These are phyloP conservation scores for Laupala kohalensis DNA, from an alignment of 1,140 invertebrate species.

Conservation along the genomic window DNA sequence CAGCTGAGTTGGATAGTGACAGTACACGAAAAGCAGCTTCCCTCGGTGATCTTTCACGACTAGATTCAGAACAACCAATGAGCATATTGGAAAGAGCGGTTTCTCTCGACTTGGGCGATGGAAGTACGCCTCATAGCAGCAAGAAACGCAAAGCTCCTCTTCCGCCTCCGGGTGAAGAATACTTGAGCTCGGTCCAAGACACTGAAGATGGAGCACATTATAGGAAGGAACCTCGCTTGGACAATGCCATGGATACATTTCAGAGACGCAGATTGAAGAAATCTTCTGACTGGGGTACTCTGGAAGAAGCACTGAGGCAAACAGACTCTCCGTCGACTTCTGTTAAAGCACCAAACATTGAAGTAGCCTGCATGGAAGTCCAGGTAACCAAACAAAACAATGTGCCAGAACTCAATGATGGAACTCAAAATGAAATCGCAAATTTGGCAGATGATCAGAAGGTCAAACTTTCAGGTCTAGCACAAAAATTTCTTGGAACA, in stretches of 20 bases:
- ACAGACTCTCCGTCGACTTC: slow-evolving; percentile 11
- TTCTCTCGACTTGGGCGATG: slow-evolving; percentile 63
- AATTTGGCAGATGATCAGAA: not conserved
- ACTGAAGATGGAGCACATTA: slow-evolving; percentile 23
- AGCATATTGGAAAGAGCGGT: slow-evolving; percentile 62
- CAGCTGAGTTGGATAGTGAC: slow-evolving; percentile 36
- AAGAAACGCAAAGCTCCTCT: slow-evolving; percentile 52
- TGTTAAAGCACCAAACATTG: not conserved
- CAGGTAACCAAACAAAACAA: not conserved
- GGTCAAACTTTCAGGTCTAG: not conserved
- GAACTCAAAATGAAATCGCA: not conserved
- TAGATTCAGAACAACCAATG: slow-evolving; percentile 38
- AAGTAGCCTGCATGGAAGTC: not conserved
- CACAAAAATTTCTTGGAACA: not conserved
- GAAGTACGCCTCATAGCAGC: slow-evolving; percentile 40
- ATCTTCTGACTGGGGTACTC: slow-evolving; percentile 57
- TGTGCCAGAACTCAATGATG: not conserved
- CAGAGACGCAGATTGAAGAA: slow-evolving; percentile 53
- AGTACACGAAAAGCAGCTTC: slow-evolving; percentile 64
- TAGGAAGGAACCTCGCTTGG: slow-evolving; percentile 44
- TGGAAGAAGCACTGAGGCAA: slow-evolving; percentile 55
- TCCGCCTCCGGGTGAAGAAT: slow-evolving; percentile 32
- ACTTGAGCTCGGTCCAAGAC: slow-evolving; percentile 19
- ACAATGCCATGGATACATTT: slow-evolving; percentile 49
- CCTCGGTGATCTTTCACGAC: slow-evolving; percentile 62